A percentile compares a stretch with the other conserved stretches of the same genome.
These are phyloP conservation scores for Stichopus horrens DNA, from an alignment of 53 echinoderm and acorn worm species.

Conservation along the genomic window DNA sequence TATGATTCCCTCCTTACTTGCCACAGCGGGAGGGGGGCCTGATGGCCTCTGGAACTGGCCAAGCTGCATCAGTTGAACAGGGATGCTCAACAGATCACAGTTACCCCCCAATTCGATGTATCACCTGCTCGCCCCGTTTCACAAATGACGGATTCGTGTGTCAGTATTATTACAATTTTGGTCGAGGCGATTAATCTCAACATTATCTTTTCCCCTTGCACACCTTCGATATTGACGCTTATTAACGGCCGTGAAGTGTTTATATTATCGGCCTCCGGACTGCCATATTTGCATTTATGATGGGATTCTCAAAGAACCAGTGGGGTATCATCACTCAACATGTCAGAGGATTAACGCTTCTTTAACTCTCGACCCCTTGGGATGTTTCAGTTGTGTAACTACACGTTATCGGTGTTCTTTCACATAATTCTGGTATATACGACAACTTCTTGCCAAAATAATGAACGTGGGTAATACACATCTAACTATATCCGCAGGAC, in stretches of 20 bases:
- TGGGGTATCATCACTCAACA: slow-evolving; percentile 28
- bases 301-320: slow-evolving; percentile 23
- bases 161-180: slow-evolving; percentile 44
- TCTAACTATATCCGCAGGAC: no score
- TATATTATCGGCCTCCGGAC: slow-evolving; percentile 8
- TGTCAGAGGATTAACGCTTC: slow-evolving; percentile 37
- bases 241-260: slow-evolving; percentile 36
- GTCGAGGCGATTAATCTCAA: slow-evolving; percentile 34
- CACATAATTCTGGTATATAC: no score
- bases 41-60: no score
- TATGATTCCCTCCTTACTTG: no score
- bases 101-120: slow-evolving; percentile 6
- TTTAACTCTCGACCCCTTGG: slow-evolving; percentile 28
- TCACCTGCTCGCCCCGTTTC: slow-evolving; percentile 32
- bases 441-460: no score
- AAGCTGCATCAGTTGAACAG: no score
- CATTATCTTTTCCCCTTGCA: slow-evolving; percentile 21
- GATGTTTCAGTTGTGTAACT: background rate
- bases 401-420: no score
- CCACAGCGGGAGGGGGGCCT: no score
- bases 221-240: slow-evolving; percentile 27
- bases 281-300: slow-evolving; percentile 44
- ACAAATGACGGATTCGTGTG: slow-evolving; percentile 32
- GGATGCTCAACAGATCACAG: background rate
- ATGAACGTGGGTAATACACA: no score